Evolutionary conservation across 2,797 vertebrate species (phyloP).

Genomic region (Mastacembelus armatus): DNA sequence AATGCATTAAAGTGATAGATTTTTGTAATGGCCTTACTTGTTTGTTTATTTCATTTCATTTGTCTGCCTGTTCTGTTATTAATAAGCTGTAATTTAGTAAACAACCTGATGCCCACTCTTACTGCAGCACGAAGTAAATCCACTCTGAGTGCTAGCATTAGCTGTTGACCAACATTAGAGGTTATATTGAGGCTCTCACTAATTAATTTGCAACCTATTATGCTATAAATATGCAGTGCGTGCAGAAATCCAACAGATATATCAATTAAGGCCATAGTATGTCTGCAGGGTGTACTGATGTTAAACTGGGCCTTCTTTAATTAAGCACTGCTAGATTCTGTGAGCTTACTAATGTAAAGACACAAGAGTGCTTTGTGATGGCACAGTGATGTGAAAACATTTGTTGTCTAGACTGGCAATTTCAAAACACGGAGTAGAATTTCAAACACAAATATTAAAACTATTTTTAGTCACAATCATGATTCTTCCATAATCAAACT

Average conservation of each 20-base stretch:
- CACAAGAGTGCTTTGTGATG: not conserved
- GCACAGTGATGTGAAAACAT: not conserved
- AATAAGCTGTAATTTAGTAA: conserved; percentile 10
- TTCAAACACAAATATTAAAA: no score
- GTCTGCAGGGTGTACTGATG: conserved; percentile 39
- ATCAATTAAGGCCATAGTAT: conserved; percentile 31
- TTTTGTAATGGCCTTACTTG: not conserved
- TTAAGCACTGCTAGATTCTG: conserved; percentile 17
- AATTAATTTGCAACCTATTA: conserved; percentile 34
- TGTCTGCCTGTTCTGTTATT: not conserved
- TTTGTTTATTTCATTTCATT: not conserved
- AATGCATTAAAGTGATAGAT: not conserved
- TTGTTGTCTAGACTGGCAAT: not conserved
- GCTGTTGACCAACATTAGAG: conserved; percentile 9
- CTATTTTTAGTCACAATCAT: no score
- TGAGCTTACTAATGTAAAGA: not conserved
- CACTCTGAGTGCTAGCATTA: not conserved
- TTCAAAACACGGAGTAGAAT: not conserved
- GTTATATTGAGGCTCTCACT: conserved; percentile 11
- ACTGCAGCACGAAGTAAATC: conserved; percentile 13
- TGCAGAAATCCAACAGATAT: conserved; percentile 16
- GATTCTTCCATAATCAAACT: no score
- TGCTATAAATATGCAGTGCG: not conserved
- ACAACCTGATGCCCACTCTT: not conserved
- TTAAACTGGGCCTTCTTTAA: conserved; percentile 33